Conservation (phyloP, 2,797 vertebrate species). For the Peromyscus attwateri region DNA sequence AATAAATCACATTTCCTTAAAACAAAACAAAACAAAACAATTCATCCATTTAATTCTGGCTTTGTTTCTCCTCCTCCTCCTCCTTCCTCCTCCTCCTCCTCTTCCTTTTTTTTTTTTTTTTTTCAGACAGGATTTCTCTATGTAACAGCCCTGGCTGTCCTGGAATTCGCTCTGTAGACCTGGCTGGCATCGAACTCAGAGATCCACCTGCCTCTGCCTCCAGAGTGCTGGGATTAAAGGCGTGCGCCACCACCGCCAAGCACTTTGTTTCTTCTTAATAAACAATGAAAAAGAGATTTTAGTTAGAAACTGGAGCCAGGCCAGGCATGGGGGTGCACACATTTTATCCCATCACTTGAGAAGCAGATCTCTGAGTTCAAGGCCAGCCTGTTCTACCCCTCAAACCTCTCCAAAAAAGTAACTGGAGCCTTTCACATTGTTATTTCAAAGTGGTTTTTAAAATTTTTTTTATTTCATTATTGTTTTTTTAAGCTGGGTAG, state of each 20-base stretch:
- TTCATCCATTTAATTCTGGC: conserved; percentile 53
- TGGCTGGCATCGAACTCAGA: not conserved
- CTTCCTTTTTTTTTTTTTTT: too few relatives aligned
- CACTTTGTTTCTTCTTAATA: not conserved
- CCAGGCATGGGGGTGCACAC: not conserved
- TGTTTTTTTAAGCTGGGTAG: not conserved
- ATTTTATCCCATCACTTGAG: not conserved
- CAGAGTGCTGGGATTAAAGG: not conserved
- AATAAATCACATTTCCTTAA: conserved; percentile 64
- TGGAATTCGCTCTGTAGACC: not conserved
- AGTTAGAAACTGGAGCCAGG: not conserved
- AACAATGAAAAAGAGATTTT: conserved; percentile 57
- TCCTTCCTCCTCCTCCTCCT: too few relatives aligned
- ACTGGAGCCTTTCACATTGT: conserved; percentile 17
- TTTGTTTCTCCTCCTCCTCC: not conserved
- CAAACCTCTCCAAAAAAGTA: not conserved
- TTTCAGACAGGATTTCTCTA: not conserved
- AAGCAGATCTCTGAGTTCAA: not conserved
- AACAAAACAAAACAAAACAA: not conserved
- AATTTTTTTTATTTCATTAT: not conserved
- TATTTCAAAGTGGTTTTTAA: conserved; percentile 55
- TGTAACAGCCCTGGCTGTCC: not conserved
- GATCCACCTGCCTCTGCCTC: not conserved
- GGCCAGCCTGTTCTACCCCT: not conserved
- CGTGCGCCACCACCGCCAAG: not conserved